Evolutionary conservation across 2,888 invertebrate species (phyloP).

Genomic region (Reticulitermes lucifugus): DNA sequence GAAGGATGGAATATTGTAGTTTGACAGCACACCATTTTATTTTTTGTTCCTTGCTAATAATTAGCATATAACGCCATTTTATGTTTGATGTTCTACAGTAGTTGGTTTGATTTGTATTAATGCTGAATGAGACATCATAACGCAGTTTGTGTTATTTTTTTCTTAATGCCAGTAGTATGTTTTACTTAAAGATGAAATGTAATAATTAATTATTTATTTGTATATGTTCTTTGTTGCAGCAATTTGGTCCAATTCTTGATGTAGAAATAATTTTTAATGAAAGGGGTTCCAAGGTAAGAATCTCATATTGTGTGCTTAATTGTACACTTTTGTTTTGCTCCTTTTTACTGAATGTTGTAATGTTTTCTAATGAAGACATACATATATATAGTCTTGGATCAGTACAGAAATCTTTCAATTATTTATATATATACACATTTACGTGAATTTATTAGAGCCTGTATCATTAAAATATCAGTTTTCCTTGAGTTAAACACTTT

Average conservation of each 20-base stretch:
- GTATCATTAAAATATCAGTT: neutral
- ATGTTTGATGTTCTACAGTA: too few species aligned
- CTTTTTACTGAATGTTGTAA: neutral
- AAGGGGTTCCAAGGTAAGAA: constrained; percentile 98
- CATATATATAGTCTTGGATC: neutral
- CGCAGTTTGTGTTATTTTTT: too few species aligned
- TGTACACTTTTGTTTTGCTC: neutral
- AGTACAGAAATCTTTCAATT: neutral
- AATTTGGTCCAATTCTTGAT: constrained; percentile 98
- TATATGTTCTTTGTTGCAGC: constrained; percentile 76
- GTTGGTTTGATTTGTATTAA: too few species aligned
- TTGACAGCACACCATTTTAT: too few species aligned
- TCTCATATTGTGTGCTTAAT: constrained; percentile 27
- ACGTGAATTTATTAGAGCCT: neutral
- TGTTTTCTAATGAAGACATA: neutral
- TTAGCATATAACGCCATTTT: too few species aligned
- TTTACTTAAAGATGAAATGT: too few species aligned
- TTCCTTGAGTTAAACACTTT: neutral
- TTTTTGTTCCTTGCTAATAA: too few species aligned
- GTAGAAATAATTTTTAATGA: constrained; percentile 99
- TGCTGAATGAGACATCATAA: too few species aligned
- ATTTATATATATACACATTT: neutral
- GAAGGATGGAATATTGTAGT: too few species aligned
- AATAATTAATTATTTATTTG: neutral
- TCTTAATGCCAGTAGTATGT: too few species aligned